phyloP scores from a whole-genome alignment of 2,888 invertebrate genomes.

The Lypha dubia region DNA sequence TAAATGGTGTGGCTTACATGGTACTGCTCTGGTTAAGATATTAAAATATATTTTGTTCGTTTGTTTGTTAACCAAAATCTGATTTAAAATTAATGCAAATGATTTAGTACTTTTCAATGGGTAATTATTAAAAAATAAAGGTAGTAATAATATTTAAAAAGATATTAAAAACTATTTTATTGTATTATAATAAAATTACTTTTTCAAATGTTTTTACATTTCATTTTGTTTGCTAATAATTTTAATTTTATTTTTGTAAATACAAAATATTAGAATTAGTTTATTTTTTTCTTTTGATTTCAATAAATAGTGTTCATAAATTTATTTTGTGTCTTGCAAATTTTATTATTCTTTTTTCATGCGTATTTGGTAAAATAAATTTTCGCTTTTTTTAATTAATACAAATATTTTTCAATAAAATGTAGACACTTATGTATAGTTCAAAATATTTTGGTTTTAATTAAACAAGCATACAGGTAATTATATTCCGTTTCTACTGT shows the following conservation, averaged over 20 bases:
- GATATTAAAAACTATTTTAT: neutral
- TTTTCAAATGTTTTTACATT: neutral
- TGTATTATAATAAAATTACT: neutral
- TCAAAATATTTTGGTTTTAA: conserved; percentile 42
- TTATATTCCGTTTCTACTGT: no score
- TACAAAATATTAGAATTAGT: conserved; percentile 27
- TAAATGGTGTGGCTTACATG: no score
- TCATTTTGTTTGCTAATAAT: neutral
- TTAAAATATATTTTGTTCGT: neutral
- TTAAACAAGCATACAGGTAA: conserved; percentile 6
- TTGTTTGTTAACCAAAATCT: neutral
- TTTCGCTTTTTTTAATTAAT: neutral
- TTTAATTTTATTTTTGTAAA: conserved; percentile 6
- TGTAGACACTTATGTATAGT: conserved; percentile 48
- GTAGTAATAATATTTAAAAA: neutral
- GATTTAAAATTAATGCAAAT: conserved; percentile 4
- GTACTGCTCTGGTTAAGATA: neutral
- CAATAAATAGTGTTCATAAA: neutral
- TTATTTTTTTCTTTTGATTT: conserved; percentile 3
- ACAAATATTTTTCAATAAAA: conserved; percentile 55
- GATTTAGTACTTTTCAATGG: neutral
- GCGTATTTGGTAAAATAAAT: conserved; percentile 10
- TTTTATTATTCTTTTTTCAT: conserved; percentile 20
- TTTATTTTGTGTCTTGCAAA: conserved; percentile 16
- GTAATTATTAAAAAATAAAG: neutral